Evolutionary conservation across 2,113 vertebrate genomes (phyloP), one percentile per base, ranked within the genome.

Genomic region (Vireo altiloquus): DNA sequence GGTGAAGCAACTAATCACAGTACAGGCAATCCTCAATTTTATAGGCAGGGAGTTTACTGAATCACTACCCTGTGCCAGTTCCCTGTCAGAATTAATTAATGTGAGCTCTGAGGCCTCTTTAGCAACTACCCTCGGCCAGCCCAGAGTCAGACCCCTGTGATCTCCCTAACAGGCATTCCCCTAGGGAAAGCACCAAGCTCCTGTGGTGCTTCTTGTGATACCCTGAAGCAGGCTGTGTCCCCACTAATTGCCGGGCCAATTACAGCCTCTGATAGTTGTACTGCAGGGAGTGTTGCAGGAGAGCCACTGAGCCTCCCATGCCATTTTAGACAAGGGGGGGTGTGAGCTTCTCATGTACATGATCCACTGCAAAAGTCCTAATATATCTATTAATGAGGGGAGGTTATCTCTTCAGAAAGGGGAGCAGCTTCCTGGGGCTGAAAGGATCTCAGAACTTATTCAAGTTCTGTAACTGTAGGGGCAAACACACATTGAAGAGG

Each of bases 1-100:
- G 53, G 27, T 65, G 66, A 54, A 95, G 17, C 54, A 85, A 64
- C 70, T 89, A 68, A 77, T 49, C 69, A 83, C 22, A 86, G 21
- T 10, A 25, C 37, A 86, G 30, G 59, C 54, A 60, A 47, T 44
- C 24, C 42, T 88, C 22, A 24, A 50, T 87, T 64, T 47, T 40
- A 33, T n/a, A 61, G 78, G 37, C 56, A 69, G 35, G 30, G 39
- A 63, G 42, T 83, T 87, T 65, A 66, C 56, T 60, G 60, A 72
- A 54, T 77, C 69, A 68, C 40, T 11, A 7, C 40, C 82, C 57
- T 65, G 15, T 16, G 35, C 46, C 82, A 79, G 40, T 54, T 56
- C 44, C 42, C 78, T 40, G 60, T 33, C 75, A 75, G 35, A 70
- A 82, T 59, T 57, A 70, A 90, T 83, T 69, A 86, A 49, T 68